Percentiles rank a stretch among this genome's conserved stretches.
phyloP scores from a whole-genome alignment of 2,888 invertebrate species.

The Hanleya hanleyi region DNA sequence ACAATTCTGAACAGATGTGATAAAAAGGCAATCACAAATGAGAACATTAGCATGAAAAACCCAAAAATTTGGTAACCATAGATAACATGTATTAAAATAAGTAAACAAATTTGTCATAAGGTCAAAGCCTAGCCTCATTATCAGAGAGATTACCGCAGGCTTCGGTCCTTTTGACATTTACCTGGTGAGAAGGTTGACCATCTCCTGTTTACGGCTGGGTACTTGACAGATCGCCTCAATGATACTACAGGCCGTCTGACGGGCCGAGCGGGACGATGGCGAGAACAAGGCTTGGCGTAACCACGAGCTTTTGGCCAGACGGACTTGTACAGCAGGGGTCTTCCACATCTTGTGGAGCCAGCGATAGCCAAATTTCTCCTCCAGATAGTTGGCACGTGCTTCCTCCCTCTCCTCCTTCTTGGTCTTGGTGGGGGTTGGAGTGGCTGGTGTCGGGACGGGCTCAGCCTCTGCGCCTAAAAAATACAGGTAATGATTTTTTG shows the following conservation, averaged over 20 bases:
- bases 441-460: slow-evolving; percentile 8
- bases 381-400: slow-evolving; percentile 77
- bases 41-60: no score
- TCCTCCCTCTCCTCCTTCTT: slow-evolving; percentile 48
- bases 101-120: not conserved
- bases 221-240: slow-evolving; percentile 85
- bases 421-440: slow-evolving; percentile 35
- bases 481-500: no score
- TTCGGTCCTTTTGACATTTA: no score
- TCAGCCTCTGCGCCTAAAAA: not conserved
- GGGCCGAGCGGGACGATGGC: slow-evolving; percentile 89
- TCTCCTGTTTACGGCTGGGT: slow-evolving; percentile 79
- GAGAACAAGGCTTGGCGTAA: slow-evolving; percentile 93
- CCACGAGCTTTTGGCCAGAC: slow-evolving; percentile 81
- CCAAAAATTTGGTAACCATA: no score
- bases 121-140: no score
- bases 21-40: no score
- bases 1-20: no score
- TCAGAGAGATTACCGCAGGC: no score
- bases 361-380: slow-evolving; percentile 83
- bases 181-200: slow-evolving; percentile 89
- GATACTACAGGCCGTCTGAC: slow-evolving; percentile 92
- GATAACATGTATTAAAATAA: not conserved
- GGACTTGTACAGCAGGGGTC: slow-evolving; percentile 53
- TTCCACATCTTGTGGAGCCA: slow-evolving; percentile 78